Base-by-base conservation (phyloP, 2,888 invertebrate genomes). In the Globia sparganii region DNA sequence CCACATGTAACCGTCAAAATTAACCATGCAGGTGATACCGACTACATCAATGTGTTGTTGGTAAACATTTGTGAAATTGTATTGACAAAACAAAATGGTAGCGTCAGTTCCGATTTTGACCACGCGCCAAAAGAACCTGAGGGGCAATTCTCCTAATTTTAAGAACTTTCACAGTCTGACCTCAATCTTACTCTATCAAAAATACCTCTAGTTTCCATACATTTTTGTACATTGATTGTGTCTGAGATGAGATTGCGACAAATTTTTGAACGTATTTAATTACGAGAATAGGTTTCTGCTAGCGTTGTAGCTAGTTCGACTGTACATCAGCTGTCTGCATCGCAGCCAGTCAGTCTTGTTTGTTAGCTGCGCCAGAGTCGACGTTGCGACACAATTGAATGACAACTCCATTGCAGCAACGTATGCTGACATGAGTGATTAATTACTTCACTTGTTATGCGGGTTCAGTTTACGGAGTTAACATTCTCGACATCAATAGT, bases 351-450 rank as follows among this genome's bases (percentile, higher is more conserved):
- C 66, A 66, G 79, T 66, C 89, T 90, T 90, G 90, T 90, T 87
- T 85, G 59, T 67, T 77, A 73, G 80, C 83, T 83, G 85, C 89
- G 85, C 86, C 89, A 87, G 84, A 76, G 84, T 84, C 49, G 53
- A 37, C 34, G 66, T 83, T 83, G 61, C 83, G 77, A 73, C 85
- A 85, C 86, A 84, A 86, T 86, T 87, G 87, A 87, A 86, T 88
- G 89, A 88, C 87, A 86, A 86, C 84, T 78, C 75, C 62, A 85
- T 90, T 88, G 86, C 88, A 77, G 78, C 75, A 80, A 85, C 72
- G 37, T 53, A 58, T 68, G 61, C 76, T 81, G 69, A 72, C 81
- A 37, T 28, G 31, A 31, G 61, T 75, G 75, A 85, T 81, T 78
- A 78, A 85, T 84, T 81, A 73, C 67, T 61, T 72, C 62, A 66